Base-by-base conservation (phyloP, 2,797 vertebrate species). In the Sebastes itinus region DNA sequence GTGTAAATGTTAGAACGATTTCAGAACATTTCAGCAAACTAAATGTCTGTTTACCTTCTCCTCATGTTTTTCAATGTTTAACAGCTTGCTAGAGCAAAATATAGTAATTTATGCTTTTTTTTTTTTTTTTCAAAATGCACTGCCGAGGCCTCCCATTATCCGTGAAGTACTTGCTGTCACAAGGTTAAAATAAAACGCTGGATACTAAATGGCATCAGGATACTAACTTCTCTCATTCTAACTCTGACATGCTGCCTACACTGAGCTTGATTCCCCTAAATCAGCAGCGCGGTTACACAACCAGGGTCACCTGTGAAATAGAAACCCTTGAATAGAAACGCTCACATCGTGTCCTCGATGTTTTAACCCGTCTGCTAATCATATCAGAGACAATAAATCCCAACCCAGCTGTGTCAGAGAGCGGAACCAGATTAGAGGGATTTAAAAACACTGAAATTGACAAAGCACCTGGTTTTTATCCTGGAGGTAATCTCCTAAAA, bases 391-490 rank as follows among this genome's bases (percentile, higher is more conserved):
- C 86, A 88, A 84, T 86, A 84, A 91, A 85, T 89, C 87, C 80
- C 67, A 58, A 61, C 75, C 85, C 92, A 91, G 86, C 85, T 92
- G 79, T 83, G 69, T 88, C 81, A 84, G 61, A 80, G 85, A 84
- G 78, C 23, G 5, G 73, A 78, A 81, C 81, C 92, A 91, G 93
- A 90, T 94, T 92, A 94, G 72, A 89, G 60, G 91, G 94, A 92
- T 94, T 95, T 87, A 85, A 90, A 89, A 89, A 90, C 83, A 85
- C 71, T 85, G 87, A 89, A 93, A 91, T 87, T 87, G 87, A 89
- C 84, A 84, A 86, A 94, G 87, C 87, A 95, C 93, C 91, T 94
- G 83, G 20, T 87, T 91, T 93, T 89, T 91, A 90, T 93, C 85
- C 88, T 77, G 2, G 33, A 74, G 63, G 61, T 95, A 95, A 95